Base-by-base conservation (phyloP, 2,797 vertebrate species). In the Tangara arthus region DNA sequence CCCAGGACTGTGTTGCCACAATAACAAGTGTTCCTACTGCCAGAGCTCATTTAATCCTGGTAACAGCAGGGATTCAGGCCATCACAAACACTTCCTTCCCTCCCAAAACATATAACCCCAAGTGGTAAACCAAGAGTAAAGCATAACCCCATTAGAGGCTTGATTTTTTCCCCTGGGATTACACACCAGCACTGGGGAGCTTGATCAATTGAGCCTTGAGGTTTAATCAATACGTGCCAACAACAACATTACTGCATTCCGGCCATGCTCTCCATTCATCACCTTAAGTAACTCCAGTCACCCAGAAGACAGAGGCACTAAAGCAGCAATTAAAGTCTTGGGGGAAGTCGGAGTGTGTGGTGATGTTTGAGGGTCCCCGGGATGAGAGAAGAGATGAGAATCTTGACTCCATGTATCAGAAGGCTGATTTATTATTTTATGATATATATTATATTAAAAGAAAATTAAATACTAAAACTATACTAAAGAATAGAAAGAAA, bases 161-260 rank as follows among this genome's bases (percentile, higher is more conserved):
- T 88, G 91, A 94, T 85, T 81, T 89, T 83, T 44, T 9, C 93
- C 87, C 68, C 55, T 69, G 89, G 92, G 90, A 94, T 91, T 79
- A 76, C 69, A 69, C 2, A 8, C 61, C 11, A 65, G 79, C 90
- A 78, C 82, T 9, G 76, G 79, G 69, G 91, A 94, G 20, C 60
- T 82, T 55, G 87, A 96, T 95, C 94, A 90, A 94, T 86, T 65
- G 93, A 94, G 93, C 61, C 90, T 44, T 14, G 52, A 89, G 92
- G 81, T 94, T 91, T 77, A 90, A 90, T 95, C 94, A 80, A 88
- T 96, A 96, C 60, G n/a, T 28, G 72, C 86, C 91, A 92, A 41
- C 21, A 63, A 69, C 92, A 92, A 87, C 76, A 77, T 86, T 12
- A 69, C 28, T 56, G 76, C 87, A 49, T 47, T 85, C 75, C 72